Evolutionary conservation across 2,888 invertebrate species (phyloP), one percentile per base, ranked within the genome.

Genomic region (Drosophila recens): DNA sequence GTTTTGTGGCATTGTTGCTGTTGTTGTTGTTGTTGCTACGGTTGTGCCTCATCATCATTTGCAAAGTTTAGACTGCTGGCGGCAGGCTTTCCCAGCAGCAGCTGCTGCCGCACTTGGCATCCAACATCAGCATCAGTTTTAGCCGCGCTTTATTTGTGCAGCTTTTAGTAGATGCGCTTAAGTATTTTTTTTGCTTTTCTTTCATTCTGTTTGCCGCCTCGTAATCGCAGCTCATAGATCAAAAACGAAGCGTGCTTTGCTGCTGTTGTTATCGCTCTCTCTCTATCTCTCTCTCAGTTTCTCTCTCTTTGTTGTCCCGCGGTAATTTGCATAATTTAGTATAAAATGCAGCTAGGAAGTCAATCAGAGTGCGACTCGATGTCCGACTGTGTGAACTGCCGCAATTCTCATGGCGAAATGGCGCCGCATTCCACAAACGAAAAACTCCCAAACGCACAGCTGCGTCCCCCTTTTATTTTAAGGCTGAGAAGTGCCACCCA

Each of bases 41-140:
- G 64, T 68, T 67, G 56, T 76, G 77, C 80, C 78, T 85, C 87
- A 90, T 87, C 87, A 90, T 90, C 88, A 86, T 90, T 90, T 90
- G 86, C 82, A 72, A 82, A 46, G 53, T 48, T 51, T 64, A 67
- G 56, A 77, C 77, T 73, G 82, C 79, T 67, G 64, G 72, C 65
- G 76, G 71, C 80, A 72, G 65, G 68, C 67, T 79, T 68, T 64
- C 66, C 72, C 72, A 54, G 62, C 76, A 52, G 62, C 79, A 57
- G 79, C 79, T 79, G 79, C 79, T 79, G 89, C 87, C 68, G 72
- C 84, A 87, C 75, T 80, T 85, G 67, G 67, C 71, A 69, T 70
- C 72, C 72, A 62, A 64, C 71, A 59, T 53, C 63, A 42, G 48
- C 58, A 64, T 45, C 68, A 76, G 85, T 78, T 80, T 67, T 67